Conservation (phyloP, 1,140 invertebrate species). For the Lucilia sericata region DNA sequence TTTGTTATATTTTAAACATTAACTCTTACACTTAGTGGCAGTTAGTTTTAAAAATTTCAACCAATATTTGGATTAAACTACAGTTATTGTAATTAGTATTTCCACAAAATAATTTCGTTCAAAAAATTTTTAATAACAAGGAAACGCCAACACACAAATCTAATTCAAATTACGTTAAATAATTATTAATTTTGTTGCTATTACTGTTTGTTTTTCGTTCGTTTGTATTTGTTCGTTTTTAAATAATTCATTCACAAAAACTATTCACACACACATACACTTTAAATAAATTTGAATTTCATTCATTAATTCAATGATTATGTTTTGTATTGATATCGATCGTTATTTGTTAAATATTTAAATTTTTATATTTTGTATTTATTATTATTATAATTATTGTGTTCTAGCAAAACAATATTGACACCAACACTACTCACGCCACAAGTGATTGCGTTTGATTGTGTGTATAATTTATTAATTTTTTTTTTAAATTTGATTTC, state of each 20-base stretch:
- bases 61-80: background rate
- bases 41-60: background rate
- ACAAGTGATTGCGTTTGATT: background rate
- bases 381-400: too few species aligned
- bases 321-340: background rate
- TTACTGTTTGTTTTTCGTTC: too few species aligned
- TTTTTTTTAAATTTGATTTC: background rate
- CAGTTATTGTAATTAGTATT: background rate
- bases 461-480: background rate
- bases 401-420: background rate
- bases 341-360: too few species aligned
- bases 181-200: background rate
- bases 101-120: background rate
- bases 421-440: constrained; percentile 10
- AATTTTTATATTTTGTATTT: too few species aligned
- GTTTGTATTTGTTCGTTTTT: background rate
- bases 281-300: background rate
- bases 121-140: background rate
- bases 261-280: background rate
- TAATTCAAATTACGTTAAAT: background rate
- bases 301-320: constrained; percentile 28
- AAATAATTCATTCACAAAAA: constrained; percentile 4
- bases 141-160: background rate
- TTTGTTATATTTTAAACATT: background rate
- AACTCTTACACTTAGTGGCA: background rate